Percentiles rank a stretch among this genome's conserved stretches.
phyloP scores from a whole-genome alignment of 2,113 vertebrate species.

The Atlantisia rogersi region DNA sequence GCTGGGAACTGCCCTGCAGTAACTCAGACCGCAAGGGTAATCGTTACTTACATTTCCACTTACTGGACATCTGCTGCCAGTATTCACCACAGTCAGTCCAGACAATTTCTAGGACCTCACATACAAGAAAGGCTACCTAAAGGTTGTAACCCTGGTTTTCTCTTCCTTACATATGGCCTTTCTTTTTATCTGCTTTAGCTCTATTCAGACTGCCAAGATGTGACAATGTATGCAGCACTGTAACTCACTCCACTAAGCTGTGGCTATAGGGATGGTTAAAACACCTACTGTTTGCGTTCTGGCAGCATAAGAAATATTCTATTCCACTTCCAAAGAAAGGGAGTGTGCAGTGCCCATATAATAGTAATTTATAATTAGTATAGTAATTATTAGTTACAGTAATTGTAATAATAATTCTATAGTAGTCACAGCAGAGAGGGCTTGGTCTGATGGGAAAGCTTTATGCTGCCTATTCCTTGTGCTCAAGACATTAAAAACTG shows the following conservation, averaged over 20 bases:
- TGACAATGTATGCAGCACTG: rapidly evolving
- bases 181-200: background rate
- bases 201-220: background rate
- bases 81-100: background rate
- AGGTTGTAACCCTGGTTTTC: background rate
- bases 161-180: background rate
- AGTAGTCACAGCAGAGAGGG: background rate
- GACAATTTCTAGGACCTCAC: background rate
- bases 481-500: background rate
- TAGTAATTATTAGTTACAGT: background rate
- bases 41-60: background rate
- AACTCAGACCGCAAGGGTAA: background rate
- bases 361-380: background rate
- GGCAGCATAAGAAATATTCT: background rate
- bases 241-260: background rate
- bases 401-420: background rate
- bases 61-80: conserved; percentile 4
- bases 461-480: background rate
- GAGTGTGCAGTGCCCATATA: background rate
- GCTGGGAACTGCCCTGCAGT: background rate
- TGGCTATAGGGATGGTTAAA: background rate
- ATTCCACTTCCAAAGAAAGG: background rate
- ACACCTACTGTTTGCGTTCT: background rate
- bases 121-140: background rate
- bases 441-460: background rate